Evolutionary conservation across 35 echinoderm and acorn worm genomes (phyloP), one percentile per base, ranked within the genome.

Genomic region (Stichopus chloronotus): DNA sequence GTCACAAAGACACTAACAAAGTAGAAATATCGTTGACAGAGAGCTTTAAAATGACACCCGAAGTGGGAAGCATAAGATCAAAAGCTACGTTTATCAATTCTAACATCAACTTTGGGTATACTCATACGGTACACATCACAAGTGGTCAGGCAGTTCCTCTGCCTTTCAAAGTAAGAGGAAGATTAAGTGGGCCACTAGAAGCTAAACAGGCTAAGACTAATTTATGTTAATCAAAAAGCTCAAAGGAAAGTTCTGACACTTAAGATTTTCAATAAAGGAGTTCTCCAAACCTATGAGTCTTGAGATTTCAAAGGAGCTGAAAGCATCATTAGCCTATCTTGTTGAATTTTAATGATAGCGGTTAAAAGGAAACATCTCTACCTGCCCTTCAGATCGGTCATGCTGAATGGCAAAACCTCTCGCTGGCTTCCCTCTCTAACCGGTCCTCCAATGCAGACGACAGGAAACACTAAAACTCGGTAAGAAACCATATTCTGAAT

Each of bases 351-450:
- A 74, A 74, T 74, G 69, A 7, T n/a, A 7, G 19, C 30, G 4
- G 69, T 74, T 74, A 74, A 74, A 74, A 74, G 69, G 69, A 74
- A 74, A 74, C 19, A 19, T 14, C 69, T 74, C 69, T n/a, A 74
- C 69, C 7, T 7, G 22, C 22, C 69, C 69, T 74, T 74, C 13
- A 74, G 69, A 74, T 74, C 5, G 69, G 69, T 74, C 69, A 74
- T n/a, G 17, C 17, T n/a, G 11, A 74, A 74, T 74, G 22, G 22
- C 69, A 74, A n/a, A 74, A 74, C 7, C 22, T 74, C 19, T 43
- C 30, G 30, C 30, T 7, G 69, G 69, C 22, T 74, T 7, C 22
- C 5, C 69, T 5, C 7, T 74, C 69, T n/a, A 74, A 0, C 69
- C 69, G 7, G 69, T 74, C 69, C 69, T 14, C 69, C 7, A 43